These are phyloP conservation scores for Phyllotis vaccarum DNA, from an alignment of 2,797 vertebrate genomes.

Conservation along the genomic window DNA sequence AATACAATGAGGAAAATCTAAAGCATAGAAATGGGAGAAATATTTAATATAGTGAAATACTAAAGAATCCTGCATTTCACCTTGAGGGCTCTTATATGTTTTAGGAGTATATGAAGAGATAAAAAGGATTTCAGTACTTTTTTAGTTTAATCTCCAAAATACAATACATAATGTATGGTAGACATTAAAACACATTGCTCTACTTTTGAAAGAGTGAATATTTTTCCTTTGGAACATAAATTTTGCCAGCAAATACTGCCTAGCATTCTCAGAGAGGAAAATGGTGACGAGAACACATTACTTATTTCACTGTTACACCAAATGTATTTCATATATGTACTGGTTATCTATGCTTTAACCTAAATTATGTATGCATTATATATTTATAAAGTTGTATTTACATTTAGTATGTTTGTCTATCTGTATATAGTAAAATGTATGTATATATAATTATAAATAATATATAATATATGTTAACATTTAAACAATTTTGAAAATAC, in stretches of 20 bases:
- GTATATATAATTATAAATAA: background rate
- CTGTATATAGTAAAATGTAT: background rate
- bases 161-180: background rate
- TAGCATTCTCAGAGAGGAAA: background rate
- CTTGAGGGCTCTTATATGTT: background rate
- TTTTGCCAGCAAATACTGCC: background rate
- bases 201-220: background rate
- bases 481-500: background rate
- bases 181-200: background rate
- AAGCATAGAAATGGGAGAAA: background rate
- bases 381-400: slow-evolving; percentile 8
- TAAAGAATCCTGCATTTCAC: background rate
- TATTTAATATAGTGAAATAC: background rate
- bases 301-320: background rate
- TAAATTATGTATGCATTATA: background rate
- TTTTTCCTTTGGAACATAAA: background rate
- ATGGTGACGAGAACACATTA: background rate
- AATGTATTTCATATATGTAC: no score
- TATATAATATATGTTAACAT: background rate
- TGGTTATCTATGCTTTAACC: background rate
- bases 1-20: background rate
- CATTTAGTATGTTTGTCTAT: background rate
- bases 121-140: background rate
- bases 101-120: background rate
- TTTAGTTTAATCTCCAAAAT: slow-evolving; percentile 32